These are phyloP conservation scores for Sebastes kiyomatsui DNA, from an alignment of 2,797 vertebrate species.

Conservation along the genomic window DNA sequence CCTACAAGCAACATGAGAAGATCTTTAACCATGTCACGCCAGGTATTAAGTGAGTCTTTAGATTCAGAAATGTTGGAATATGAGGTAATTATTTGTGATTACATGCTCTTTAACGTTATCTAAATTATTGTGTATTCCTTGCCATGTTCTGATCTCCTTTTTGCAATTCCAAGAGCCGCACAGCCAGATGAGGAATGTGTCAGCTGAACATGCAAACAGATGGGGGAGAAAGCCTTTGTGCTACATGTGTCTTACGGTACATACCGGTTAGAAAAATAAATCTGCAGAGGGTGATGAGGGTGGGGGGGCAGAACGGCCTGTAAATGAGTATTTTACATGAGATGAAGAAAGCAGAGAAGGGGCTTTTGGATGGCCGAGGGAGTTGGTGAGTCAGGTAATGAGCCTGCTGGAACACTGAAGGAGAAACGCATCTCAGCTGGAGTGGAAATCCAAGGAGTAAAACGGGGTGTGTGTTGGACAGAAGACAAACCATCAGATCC, in stretches of 20 bases:
- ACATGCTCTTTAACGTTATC: conserved; percentile 30
- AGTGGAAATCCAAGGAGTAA: conserved; percentile 14
- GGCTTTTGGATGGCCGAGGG: conserved; percentile 19
- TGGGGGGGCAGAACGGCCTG: conserved; percentile 9
- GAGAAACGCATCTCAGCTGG: conserved; percentile 21
- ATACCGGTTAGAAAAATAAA: conserved; percentile 49
- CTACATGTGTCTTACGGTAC: conserved; percentile 42
- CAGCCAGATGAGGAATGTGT: conserved; percentile 54
- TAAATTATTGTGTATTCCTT: conserved; percentile 10
- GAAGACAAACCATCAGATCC: conserved; percentile 13
- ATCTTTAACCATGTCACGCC: conserved; percentile 15
- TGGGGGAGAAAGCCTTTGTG: conserved; percentile 24
- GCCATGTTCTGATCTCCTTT: background rate
- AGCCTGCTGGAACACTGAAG: conserved; percentile 39
- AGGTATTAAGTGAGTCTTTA: conserved; percentile 9
- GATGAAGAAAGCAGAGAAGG: conserved; percentile 69
- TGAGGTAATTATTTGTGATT: conserved; percentile 17
- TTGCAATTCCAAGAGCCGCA: conserved; percentile 19
- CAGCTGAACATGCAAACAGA: conserved; percentile 51
- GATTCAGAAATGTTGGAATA: background rate
- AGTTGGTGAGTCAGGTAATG: conserved; percentile 54
- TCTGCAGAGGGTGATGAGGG: conserved; percentile 4
- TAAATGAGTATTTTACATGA: conserved; percentile 60
- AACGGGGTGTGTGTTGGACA: conserved; percentile 23
- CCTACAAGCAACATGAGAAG: conserved; percentile 20